Conservation (phyloP, 2,888 invertebrate species). For the Octonoba sinensis region DNA sequence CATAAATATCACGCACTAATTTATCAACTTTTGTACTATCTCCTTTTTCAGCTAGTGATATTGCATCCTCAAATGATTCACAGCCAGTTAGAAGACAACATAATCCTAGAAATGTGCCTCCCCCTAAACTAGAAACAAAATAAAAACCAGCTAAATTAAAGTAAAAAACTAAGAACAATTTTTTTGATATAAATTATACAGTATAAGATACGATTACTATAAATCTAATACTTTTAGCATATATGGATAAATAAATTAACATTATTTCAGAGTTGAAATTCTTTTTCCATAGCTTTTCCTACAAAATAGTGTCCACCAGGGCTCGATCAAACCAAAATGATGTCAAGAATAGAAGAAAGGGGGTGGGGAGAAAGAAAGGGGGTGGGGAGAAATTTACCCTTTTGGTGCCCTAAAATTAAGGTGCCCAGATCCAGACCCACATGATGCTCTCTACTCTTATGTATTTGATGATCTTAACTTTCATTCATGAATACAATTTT, state of each 20-base stretch:
- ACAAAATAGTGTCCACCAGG: no score
- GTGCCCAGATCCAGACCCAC: no score
- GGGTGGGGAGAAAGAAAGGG: neutral
- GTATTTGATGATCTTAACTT: no score
- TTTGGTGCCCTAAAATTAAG: no score
- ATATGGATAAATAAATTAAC: no score
- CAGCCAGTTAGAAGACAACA: slow-evolving; percentile 96
- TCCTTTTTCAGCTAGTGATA: slow-evolving; percentile 90
- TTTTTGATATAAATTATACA: neutral
- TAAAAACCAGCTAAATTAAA: neutral
- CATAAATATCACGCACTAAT: slow-evolving; percentile 95
- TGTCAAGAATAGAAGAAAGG: neutral
- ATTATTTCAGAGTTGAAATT: no score
- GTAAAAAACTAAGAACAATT: neutral
- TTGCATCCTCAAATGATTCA: slow-evolving; percentile 95
- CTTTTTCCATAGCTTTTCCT: no score
- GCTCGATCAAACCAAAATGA: no score
- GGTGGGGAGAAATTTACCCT: neutral
- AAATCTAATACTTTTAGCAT: no score
- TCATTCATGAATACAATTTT: no score
- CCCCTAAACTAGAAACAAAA: slow-evolving; percentile 84
- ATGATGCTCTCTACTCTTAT: no score
- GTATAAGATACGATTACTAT: neutral
- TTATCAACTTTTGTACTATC: slow-evolving; percentile 95
- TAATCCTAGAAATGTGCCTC: slow-evolving; percentile 96